Evolutionary conservation across 1,140 invertebrate genomes (phyloP), one percentile per base, ranked within the genome.

Genomic region (Saccostrea echinata): DNA sequence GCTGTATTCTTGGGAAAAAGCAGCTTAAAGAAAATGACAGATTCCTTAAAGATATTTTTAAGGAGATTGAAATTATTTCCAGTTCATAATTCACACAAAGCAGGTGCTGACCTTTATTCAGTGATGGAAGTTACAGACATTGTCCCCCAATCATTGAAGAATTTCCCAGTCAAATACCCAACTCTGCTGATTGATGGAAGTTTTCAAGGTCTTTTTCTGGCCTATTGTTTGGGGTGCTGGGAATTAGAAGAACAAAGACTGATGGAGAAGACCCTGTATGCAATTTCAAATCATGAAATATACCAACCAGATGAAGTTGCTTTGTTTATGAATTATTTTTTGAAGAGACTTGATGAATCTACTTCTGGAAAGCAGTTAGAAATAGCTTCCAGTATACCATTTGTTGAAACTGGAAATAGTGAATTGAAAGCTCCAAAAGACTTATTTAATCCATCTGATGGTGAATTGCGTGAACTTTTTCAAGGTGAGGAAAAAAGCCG

Each of bases 361-460:
- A 71, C 68, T 27, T 24, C 21, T 12, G n/a, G 12, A 9, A 27
- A 52, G 12, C 33, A 27, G 68, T 13, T 16, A 12, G 52, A 27
- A 30, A 86, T 76, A 18, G 64, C 21, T n/a, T 24, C 68, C 27
- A 27, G 13, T 12, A 18, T 71, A 27, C 68, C 68, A 3, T 71
- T 71, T 71, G 27, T 71, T 71, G 68, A 71, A 24, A 71, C 30
- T 71, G 68, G 68, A 71, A 24, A 82, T 61, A 24, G 16, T n/a
- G 9, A 43, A 82, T 51, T 33, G 33, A 61, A 24, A 71, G 24
- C 68, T 33, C 68, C 57, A 52, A 53, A 53, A 52, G 81, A 87
- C 18, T 61, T 87, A 16, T 87, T 87, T 55, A 43, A 87, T 35
- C 80, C 53, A 43, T 3, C 43, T 9, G 18, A 55, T 18, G 51